phyloP scores from a whole-genome alignment of 2,888 invertebrate species.

The Ferdinandea cuprea region DNA sequence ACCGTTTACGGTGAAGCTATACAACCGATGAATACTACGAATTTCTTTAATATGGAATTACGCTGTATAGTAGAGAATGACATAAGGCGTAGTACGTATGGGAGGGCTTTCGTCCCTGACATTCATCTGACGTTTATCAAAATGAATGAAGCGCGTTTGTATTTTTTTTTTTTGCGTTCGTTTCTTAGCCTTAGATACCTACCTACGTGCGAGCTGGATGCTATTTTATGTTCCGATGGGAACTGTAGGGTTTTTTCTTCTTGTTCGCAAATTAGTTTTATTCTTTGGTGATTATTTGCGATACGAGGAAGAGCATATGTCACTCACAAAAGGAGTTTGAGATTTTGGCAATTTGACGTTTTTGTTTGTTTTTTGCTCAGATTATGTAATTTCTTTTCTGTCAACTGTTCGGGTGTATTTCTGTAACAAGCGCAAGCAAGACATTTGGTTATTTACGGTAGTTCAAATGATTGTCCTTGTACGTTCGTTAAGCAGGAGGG shows the following conservation, averaged over 20 bases:
- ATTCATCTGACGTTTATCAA: conserved; percentile 62
- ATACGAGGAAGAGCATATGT: conserved; percentile 3
- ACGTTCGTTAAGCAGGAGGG: no score
- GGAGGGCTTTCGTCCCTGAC: conserved; percentile 30
- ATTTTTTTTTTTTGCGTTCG: no score
- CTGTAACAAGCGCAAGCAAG: no score
- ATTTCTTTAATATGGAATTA: conserved; percentile 44
- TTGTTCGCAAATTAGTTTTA: conserved; percentile 24
- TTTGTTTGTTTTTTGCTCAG: no score
- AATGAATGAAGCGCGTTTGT: conserved; percentile 39
- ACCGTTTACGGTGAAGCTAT: conserved; percentile 11
- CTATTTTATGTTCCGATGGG: background rate
- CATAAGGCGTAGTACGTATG: conserved; percentile 46
- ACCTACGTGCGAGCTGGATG: background rate
- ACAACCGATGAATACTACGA: conserved; percentile 40
- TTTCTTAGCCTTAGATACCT: background rate
- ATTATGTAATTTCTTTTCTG: no score
- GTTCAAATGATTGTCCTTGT: no score
- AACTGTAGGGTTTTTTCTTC: background rate
- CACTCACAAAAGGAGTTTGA: conserved; percentile 3
- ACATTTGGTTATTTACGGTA: no score
- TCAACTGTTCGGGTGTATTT: no score
- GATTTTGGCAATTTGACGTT: no score
- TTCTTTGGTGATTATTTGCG: conserved; percentile 10
- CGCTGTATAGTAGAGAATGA: conserved; percentile 31